Evolutionary conservation across 2,797 vertebrate species (phyloP), one percentile per base, ranked within the genome.

Genomic region (Argyrosomus regius): DNA sequence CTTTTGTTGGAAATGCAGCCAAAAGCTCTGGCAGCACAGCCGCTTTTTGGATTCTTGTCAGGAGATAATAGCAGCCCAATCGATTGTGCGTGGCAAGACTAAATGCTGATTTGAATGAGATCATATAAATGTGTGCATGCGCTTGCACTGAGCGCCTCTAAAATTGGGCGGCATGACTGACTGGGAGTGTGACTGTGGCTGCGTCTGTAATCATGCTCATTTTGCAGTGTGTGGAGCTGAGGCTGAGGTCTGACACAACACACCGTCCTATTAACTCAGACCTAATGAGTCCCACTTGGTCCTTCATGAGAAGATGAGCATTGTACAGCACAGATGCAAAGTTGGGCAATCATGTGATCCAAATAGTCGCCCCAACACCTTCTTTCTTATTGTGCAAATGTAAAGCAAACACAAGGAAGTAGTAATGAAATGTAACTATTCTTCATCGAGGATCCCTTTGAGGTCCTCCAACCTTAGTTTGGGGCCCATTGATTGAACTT

Each of bases 1-100:
- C 87, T 91, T 39, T 92, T 93, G 90, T 92, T 90, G 77, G 86
- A 80, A 58, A 76, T 64, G 58, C 71, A 75, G 45, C 67, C 71
- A 78, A 56, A 78, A 82, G 65, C 84, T 69, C 13, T 5, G 56
- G 41, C 65, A 75, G 64, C 78, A 57, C 56, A 53, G 54, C 58
- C 50, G 81, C 71, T 67, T 56, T 61, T 73, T 72, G 56, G 81
- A 53, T 70, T 45, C 28, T 1, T 53, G 5, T 75, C 59, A 75
- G 78, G n/a, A 50, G 50, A 61, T 78, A 65, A 52, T 18, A 18
- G 66, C 58, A 43, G 78, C 52, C 46, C 24, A 3, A 43, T 65
- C n/a, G 39, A 75, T 52, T 49, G 56, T 31, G 41, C 22, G 62
- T 59, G 70, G 61, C 62, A 53, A 26, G 77, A 58, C 72, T 76